phyloP scores from a whole-genome alignment of 1,140 invertebrate genomes.

The Zaprionus inermis region DNA sequence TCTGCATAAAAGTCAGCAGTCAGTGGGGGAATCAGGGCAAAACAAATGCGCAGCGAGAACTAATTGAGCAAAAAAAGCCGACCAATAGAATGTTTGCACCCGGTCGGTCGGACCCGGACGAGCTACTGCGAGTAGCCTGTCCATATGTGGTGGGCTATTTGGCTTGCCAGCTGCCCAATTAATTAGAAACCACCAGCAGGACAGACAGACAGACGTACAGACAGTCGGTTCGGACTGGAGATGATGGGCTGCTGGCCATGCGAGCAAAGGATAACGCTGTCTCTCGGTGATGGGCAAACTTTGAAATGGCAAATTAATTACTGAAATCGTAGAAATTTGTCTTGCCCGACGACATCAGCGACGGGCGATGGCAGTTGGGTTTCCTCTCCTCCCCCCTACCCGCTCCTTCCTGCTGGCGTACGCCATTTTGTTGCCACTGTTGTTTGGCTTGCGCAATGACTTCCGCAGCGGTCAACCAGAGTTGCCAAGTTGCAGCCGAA shows the following conservation, averaged over 20 bases:
- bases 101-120: background rate
- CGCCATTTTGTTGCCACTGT: slow-evolving; percentile 49
- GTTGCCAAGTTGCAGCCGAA: slow-evolving; percentile 49
- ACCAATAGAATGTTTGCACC: slow-evolving; percentile 23
- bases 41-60: slow-evolving; percentile 23
- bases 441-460: slow-evolving; percentile 76
- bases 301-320: slow-evolving; percentile 82
- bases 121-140: background rate
- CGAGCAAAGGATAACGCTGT: slow-evolving; percentile 53
- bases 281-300: slow-evolving; percentile 51
- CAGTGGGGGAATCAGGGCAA: no score
- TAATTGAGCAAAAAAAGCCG: slow-evolving; percentile 67
- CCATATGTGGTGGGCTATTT: slow-evolving; percentile 61
- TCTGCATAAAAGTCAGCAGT: slow-evolving; percentile 68
- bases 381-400: background rate
- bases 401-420: no score
- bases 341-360: slow-evolving; percentile 45
- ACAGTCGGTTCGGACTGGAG: background rate
- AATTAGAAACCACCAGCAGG: slow-evolving; percentile 69
- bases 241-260: slow-evolving; percentile 45
- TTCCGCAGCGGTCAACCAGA: slow-evolving; percentile 57
- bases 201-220: background rate
- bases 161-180: slow-evolving; percentile 68
- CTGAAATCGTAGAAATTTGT: slow-evolving; percentile 82
- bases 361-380: background rate